phyloP scores from a whole-genome alignment of 1,140 invertebrate species.

The Euura lappo region DNA sequence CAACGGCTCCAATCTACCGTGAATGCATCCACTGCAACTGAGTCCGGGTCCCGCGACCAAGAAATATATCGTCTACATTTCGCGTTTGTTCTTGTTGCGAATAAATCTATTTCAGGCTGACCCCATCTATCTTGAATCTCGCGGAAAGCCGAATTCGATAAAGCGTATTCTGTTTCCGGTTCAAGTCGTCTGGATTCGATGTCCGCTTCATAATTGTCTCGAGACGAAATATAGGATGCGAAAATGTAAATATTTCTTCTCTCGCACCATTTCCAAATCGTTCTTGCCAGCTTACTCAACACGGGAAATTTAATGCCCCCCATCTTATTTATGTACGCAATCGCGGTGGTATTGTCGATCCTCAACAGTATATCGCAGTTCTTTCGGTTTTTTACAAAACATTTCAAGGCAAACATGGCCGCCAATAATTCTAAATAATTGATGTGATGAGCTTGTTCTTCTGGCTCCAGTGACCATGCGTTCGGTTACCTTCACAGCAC shows the following conservation, averaged over 20 bases:
- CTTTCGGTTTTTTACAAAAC: conserved; percentile 10
- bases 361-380: conserved; percentile 17
- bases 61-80: conserved; percentile 25
- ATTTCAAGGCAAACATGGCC: conserved; percentile 17
- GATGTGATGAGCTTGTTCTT: conserved; percentile 15
- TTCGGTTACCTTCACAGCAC: conserved; percentile 14
- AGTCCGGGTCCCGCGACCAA: conserved; percentile 10
- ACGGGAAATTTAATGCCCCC: conserved; percentile 19
- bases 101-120: conserved; percentile 20
- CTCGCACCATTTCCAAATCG: conserved; percentile 29
- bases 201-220: conserved; percentile 26
- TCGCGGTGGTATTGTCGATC: conserved; percentile 22
- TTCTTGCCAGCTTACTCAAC: conserved; percentile 21
- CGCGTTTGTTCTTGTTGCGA: conserved; percentile 20
- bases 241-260: conserved; percentile 20
- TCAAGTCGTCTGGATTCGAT: conserved; percentile 16
- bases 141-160: neutral
- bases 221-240: conserved; percentile 28
- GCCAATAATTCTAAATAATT: conserved; percentile 23
- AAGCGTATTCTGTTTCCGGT: neutral
- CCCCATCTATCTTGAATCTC: neutral
- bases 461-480: conserved; percentile 19
- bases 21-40: conserved; percentile 21
- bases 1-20: conserved; percentile 15
- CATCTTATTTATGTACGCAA: conserved; percentile 21